Conservation (phyloP, 1,140 invertebrate genomes). For the Zeugodacus cucurbitae region DNA sequence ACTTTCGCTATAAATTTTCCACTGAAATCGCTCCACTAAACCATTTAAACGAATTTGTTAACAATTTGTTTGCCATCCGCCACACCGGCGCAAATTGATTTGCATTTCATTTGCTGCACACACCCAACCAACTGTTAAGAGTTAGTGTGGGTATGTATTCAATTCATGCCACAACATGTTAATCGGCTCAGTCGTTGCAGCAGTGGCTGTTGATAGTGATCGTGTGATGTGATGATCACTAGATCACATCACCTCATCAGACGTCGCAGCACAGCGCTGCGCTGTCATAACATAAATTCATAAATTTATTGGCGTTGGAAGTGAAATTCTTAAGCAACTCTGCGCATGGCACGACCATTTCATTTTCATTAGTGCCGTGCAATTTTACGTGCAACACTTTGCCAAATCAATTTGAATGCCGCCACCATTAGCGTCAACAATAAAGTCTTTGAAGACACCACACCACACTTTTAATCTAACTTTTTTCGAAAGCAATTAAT, state of each 20-base stretch:
- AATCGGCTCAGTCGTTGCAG: background rate
- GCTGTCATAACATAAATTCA: background rate
- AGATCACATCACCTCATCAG: background rate
- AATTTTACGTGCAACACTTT: conserved; percentile 23
- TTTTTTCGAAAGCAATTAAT: background rate
- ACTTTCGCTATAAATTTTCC: conserved; percentile 36
- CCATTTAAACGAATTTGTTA: background rate
- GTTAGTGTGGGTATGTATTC: background rate
- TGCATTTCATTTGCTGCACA: background rate
- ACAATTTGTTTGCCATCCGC: background rate
- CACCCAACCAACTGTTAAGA: background rate
- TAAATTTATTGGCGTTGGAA: background rate
- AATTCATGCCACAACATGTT: background rate
- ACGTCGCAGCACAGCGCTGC: background rate
- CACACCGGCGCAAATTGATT: background rate
- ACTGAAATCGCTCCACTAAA: background rate
- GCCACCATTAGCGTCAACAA: background rate
- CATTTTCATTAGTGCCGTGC: conserved; percentile 31
- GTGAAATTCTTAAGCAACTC: background rate
- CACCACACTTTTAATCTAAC: background rate
- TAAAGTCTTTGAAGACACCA: background rate
- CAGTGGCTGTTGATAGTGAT: background rate
- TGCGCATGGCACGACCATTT: background rate
- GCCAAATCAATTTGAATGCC: background rate
- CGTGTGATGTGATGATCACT: background rate